A percentile compares a stretch with the other conserved stretches of the same genome.
These are phyloP conservation scores for Tholera decimalis DNA, from an alignment of 2,888 invertebrate species.

Conservation along the genomic window DNA sequence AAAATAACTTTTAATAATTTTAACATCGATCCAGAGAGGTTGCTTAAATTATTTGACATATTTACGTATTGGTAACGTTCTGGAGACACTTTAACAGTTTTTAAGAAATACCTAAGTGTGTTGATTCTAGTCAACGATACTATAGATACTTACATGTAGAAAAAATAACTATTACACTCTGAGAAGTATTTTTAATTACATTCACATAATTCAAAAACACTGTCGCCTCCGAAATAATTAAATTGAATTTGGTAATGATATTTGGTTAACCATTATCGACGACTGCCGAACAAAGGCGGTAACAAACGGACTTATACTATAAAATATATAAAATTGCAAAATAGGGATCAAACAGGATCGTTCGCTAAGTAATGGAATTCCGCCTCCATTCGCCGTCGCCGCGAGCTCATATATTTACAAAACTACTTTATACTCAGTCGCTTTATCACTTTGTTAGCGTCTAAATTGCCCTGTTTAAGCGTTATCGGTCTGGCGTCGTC, in stretches of 20 bases:
- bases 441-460: conserved; percentile 89
- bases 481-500: conserved; percentile 86
- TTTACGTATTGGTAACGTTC: conserved; percentile 9
- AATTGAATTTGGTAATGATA: conserved; percentile 63
- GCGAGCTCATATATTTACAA: conserved; percentile 75
- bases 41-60: conserved; percentile 44
- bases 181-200: conserved; percentile 9
- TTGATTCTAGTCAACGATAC: conserved; percentile 1
- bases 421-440: conserved; percentile 89
- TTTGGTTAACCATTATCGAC: conserved; percentile 61
- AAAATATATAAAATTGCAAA: conserved; percentile 77
- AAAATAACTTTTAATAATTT: conserved; percentile 48
- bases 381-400: conserved; percentile 65
- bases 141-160: conserved; percentile 1
- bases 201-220: conserved; percentile 36
- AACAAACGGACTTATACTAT: conserved; percentile 59
- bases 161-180: conserved; percentile 27
- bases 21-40: conserved; percentile 37
- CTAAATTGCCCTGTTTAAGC: conserved; percentile 86
- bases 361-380: conserved; percentile 58
- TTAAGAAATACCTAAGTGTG: too few relatives aligned
- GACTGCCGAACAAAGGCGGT: conserved; percentile 60
- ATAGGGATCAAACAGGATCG: conserved; percentile 70
- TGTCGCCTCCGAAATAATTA: conserved; percentile 49
- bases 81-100: not conserved